Evolutionary conservation across 2,113 vertebrate genomes (phyloP).

Genomic region (Cyrtonyx montezumae): DNA sequence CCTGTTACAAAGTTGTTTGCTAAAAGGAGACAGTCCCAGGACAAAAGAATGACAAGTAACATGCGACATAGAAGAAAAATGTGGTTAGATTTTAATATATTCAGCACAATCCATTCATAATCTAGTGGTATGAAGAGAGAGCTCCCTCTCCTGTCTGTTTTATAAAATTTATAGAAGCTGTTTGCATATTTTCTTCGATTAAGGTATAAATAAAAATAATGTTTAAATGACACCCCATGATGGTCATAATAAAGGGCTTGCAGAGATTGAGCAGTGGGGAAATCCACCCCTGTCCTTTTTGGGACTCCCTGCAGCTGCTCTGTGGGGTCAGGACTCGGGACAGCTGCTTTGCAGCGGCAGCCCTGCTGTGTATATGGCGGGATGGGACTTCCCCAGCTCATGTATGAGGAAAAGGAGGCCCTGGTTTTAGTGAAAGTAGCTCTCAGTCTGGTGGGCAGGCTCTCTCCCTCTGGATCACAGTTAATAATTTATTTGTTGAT

Average conservation of each 20-base stretch:
- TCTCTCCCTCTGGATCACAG: accelerated
- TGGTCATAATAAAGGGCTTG: neutral
- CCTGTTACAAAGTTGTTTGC: neutral
- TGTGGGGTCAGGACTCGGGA: too few relatives aligned
- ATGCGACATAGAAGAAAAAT: neutral
- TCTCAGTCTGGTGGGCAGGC: neutral
- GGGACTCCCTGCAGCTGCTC: neutral
- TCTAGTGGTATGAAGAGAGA: conserved; percentile 63
- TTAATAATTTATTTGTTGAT: neutral
- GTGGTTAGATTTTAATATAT: neutral
- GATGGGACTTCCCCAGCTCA: too few relatives aligned
- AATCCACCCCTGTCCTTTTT: neutral
- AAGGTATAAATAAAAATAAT: conserved; percentile 1
- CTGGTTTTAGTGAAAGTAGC: neutral
- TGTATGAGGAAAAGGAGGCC: neutral
- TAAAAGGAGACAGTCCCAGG: neutral
- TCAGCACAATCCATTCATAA: conserved; percentile 14
- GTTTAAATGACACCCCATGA: neutral
- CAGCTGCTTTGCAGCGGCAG: neutral
- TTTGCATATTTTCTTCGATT: conserved; percentile 18
- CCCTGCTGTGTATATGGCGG: neutral
- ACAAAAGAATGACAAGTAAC: neutral
- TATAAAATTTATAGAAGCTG: conserved; percentile 38
- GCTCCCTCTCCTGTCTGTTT: conserved; percentile 81
- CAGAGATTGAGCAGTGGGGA: neutral